Evolutionary conservation across 2,797 vertebrate genomes (phyloP).

Genomic region (Philypnodon macrostomus): DNA sequence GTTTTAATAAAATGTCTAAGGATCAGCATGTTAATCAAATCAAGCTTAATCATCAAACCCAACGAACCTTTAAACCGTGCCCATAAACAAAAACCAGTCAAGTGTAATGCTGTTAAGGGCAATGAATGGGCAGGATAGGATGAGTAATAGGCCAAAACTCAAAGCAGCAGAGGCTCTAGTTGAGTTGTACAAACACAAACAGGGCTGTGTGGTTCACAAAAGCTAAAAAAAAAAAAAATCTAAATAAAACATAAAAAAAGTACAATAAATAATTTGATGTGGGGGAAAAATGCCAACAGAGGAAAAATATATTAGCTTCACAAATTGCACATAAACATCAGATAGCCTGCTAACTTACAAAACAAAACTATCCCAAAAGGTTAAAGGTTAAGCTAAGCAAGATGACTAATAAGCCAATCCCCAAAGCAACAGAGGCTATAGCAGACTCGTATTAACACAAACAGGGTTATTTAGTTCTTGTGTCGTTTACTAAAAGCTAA

Average conservation of each 20-base stretch:
- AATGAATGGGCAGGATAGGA: slow-evolving; percentile 36
- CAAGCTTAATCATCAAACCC: slow-evolving; percentile 48
- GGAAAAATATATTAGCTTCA: too few relatives aligned
- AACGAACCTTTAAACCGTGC: slow-evolving; percentile 34
- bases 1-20: slow-evolving; percentile 31
- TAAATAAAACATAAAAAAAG: too few relatives aligned
- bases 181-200: slow-evolving; percentile 47
- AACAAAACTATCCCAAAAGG: too few relatives aligned
- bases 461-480: too few relatives aligned
- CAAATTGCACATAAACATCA: too few relatives aligned
- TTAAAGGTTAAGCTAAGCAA: too few relatives aligned
- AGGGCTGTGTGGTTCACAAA: too few relatives aligned
- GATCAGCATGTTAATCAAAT: slow-evolving; percentile 50
- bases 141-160: slow-evolving; percentile 38
- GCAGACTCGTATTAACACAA: slow-evolving; percentile 48
- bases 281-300: too few relatives aligned
- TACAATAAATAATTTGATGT: too few relatives aligned
- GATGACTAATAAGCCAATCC: slow-evolving; percentile 41
- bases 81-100: slow-evolving; percentile 44
- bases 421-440: slow-evolving; percentile 25
- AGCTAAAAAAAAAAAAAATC: too few relatives aligned
- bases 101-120: slow-evolving; percentile 57
- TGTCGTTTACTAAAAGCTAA: slow-evolving; percentile 29
- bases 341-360: too few relatives aligned
- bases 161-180: slow-evolving; percentile 26